Evolutionary conservation across 2,797 vertebrate genomes (phyloP).

Genomic region (Fistularia commersonii): DNA sequence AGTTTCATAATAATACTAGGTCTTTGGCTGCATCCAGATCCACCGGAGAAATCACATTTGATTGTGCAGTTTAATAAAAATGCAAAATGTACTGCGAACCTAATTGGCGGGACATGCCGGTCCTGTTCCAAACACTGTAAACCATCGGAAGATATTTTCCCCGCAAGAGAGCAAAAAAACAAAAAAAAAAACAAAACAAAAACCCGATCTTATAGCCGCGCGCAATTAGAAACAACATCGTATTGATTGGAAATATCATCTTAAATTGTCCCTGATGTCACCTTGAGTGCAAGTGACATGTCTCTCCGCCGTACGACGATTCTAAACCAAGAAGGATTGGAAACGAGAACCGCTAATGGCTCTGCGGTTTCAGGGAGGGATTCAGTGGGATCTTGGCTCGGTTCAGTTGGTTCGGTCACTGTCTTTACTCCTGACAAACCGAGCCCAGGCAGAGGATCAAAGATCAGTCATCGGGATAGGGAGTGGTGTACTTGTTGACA

Average conservation of each 20-base stretch:
- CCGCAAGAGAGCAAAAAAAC: too few relatives aligned
- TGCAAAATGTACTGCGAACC: constrained; percentile 2
- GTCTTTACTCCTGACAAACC: constrained; percentile 36
- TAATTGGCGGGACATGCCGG: constrained; percentile 14
- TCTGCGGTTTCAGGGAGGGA: constrained; percentile 51
- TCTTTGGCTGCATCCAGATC: constrained; percentile 13
- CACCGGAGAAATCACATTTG: constrained; percentile 21
- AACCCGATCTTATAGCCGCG: constrained; percentile 17
- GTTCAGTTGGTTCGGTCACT: constrained; percentile 34
- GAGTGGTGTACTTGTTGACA: constrained; percentile 48
- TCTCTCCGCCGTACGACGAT: constrained; percentile 6
- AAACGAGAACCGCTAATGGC: constrained; percentile 18
- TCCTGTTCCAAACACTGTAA: constrained; percentile 12
- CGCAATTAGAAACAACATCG: neutral
- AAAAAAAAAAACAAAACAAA: too few relatives aligned
- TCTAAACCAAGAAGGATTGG: constrained; percentile 23
- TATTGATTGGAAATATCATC: constrained; percentile 17
- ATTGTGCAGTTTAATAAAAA: constrained; percentile 8
- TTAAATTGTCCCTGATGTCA: constrained; percentile 32
- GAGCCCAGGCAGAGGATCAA: constrained; percentile 42
- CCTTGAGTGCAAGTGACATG: constrained; percentile 24
- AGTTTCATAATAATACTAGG: constrained; percentile 4
- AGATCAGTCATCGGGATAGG: constrained; percentile 48
- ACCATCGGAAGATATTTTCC: constrained; percentile 7
- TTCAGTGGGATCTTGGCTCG: constrained; percentile 42